Evolutionary conservation across 2,113 vertebrate species (phyloP), one percentile per base, ranked within the genome.

Genomic region (Phylloscopus trochilus): DNA sequence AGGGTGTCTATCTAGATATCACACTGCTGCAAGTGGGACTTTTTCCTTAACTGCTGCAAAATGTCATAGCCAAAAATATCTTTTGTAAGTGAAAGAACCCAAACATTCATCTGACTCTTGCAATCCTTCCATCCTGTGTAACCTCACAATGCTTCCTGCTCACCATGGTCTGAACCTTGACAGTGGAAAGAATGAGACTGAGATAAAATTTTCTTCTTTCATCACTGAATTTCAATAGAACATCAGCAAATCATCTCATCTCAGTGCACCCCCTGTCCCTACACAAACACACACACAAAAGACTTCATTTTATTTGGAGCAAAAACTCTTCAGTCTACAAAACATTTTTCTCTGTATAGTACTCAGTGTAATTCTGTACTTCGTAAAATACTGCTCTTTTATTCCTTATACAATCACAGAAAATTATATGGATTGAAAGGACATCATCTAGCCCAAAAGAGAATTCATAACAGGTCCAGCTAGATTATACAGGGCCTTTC

Each of bases 1-100:
- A 66, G 53, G 30, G 13, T 81, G 60, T 72, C 73, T 90, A 30
- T 67, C 70, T 82, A 62, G 43, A 64, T 81, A 72, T 56, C 51
- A 72, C 41, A 68, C 64, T 84, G 49, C 62, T 89, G 37, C 0
- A 3, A 92, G 55, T 20, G 56, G 43, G 46, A 73, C 64, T 49
- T 93, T 60, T 87, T 70, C 56, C 62, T 72, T 75, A 63, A 89
- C 41, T 92, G 17, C 53, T 93, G 62, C n/a, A 92, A 95, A 91
- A 93, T 84, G 46, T 70, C 92, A 86, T 23, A 74, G 82, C 23
- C 67, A 88, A 68, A 92, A 95, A 96, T 92, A 77, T 44, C 59
- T 88, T 93, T 67, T 82, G 20, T 37, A 70, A 87, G 67, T 73
- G 68, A 86, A 86, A 84, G 58, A 59, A 76, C 0, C n/a, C 81